Evolutionary conservation across 2,888 invertebrate genomes (phyloP).

Genomic region (Apoderus coryli): DNA sequence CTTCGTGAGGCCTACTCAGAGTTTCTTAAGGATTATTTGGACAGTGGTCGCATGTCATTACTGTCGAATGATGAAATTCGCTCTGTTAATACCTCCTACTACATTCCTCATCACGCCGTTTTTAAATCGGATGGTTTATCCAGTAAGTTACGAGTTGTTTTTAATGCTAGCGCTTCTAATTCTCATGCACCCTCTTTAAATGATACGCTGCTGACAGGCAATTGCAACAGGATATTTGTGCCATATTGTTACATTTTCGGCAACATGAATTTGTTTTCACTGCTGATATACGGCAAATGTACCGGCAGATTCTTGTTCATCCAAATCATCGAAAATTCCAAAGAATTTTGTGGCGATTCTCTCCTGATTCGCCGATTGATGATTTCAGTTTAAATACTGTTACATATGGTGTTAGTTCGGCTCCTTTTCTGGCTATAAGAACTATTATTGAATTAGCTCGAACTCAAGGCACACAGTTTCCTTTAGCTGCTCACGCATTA

Average conservation of each 20-base stretch:
- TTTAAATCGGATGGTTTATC: conserved; percentile 6
- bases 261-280: not conserved
- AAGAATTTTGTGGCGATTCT: conserved; percentile 7
- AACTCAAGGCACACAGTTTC: conserved; percentile 2
- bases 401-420: conserved; percentile 6
- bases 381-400: conserved; percentile 4
- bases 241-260: conserved; percentile 2
- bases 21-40: too few species aligned
- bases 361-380: conserved; percentile 1
- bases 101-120: too few species aligned
- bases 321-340: conserved; percentile 5
- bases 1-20: too few species aligned
- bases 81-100: too few species aligned
- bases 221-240: conserved; percentile 8
- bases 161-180: conserved; percentile 6
- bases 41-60: too few species aligned
- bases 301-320: conserved; percentile 5
- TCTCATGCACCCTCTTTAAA: conserved; percentile 3
- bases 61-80: too few species aligned
- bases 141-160: conserved; percentile 7
- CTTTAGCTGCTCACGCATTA: conserved; percentile 5
- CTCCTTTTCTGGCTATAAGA: conserved; percentile 8
- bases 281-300: conserved; percentile 8
- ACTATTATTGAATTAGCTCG: conserved; percentile 7
- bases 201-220: conserved; percentile 7